These are phyloP conservation scores for Asobara japonica DNA, from an alignment of 1,140 invertebrate genomes.

Conservation along the genomic window DNA sequence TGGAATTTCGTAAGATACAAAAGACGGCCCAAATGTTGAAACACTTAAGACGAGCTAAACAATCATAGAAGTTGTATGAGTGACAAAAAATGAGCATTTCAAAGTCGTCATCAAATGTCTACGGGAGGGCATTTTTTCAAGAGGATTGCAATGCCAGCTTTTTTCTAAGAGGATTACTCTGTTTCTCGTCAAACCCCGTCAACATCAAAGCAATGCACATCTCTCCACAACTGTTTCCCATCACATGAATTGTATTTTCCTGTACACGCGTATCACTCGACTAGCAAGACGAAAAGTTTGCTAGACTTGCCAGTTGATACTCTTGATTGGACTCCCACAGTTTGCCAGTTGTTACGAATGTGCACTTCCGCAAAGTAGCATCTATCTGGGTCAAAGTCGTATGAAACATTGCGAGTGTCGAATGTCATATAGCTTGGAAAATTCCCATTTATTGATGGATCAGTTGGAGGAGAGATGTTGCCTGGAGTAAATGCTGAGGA, in stretches of 20 bases:
- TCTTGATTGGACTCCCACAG: not conserved
- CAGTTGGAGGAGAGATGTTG: not conserved
- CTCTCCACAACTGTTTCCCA: not conserved
- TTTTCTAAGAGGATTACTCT: constrained; percentile 55
- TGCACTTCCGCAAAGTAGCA: not conserved
- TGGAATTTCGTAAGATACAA: no score
- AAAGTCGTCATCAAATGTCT: no score
- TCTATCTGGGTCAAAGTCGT: constrained; percentile 4
- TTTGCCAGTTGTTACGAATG: not conserved
- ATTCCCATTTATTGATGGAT: not conserved
- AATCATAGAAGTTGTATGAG: no score
- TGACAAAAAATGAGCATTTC: no score
- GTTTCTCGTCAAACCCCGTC: constrained; percentile 49
- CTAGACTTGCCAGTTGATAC: not conserved
- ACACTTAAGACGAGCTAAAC: no score
- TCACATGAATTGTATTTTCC: not conserved
- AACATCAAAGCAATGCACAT: constrained; percentile 43
- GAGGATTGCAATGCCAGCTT: constrained; percentile 34
- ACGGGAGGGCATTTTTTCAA: no score
- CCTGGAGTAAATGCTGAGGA: constrained; percentile 37
- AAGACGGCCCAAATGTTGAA: no score
- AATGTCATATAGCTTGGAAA: not conserved
- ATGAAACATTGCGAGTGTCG: not conserved
- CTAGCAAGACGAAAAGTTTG: not conserved
- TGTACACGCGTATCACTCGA: not conserved